A percentile compares a stretch with the other conserved stretches of the same genome.
These are phyloP conservation scores for Zaprionus africanus DNA, from an alignment of 1,140 invertebrate genomes.

Conservation along the genomic window DNA sequence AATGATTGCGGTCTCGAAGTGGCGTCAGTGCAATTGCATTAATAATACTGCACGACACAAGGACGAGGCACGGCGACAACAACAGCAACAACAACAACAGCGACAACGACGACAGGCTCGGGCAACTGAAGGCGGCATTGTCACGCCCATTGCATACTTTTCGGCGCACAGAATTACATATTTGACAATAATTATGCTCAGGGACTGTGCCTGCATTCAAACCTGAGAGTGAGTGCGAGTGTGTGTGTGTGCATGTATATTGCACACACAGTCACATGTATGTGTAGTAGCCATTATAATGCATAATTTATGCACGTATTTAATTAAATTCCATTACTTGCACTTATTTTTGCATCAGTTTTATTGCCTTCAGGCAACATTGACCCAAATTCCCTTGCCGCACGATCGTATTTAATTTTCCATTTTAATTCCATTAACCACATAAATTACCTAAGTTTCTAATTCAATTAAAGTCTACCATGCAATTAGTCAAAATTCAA, in stretches of 20 bases:
- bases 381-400: slow-evolving; percentile 59
- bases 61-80: slow-evolving; percentile 23
- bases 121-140: slow-evolving; percentile 14
- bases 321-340: slow-evolving; percentile 77
- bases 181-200: slow-evolving; percentile 75
- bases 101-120: slow-evolving; percentile 15
- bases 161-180: slow-evolving; percentile 68
- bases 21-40: slow-evolving; percentile 59
- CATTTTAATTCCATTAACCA: slow-evolving; percentile 63
- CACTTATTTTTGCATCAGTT: slow-evolving; percentile 49
- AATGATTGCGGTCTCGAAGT: slow-evolving; percentile 48
- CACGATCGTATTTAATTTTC: slow-evolving; percentile 37
- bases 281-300: slow-evolving; percentile 63
- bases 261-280: slow-evolving; percentile 3
- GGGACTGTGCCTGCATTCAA: slow-evolving; percentile 10
- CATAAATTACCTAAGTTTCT: slow-evolving; percentile 43
- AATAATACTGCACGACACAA: slow-evolving; percentile 55
- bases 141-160: slow-evolving; percentile 59
- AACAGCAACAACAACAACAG: background rate
- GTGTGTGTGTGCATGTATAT: slow-evolving; percentile 32
- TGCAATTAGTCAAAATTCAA: slow-evolving; percentile 60
- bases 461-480: slow-evolving; percentile 54
- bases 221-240: slow-evolving; percentile 7
- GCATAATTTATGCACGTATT: slow-evolving; percentile 76
- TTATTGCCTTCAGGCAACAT: slow-evolving; percentile 13